These are phyloP conservation scores for Macaria liturata DNA, from an alignment of 2,888 invertebrate species.

Conservation along the genomic window DNA sequence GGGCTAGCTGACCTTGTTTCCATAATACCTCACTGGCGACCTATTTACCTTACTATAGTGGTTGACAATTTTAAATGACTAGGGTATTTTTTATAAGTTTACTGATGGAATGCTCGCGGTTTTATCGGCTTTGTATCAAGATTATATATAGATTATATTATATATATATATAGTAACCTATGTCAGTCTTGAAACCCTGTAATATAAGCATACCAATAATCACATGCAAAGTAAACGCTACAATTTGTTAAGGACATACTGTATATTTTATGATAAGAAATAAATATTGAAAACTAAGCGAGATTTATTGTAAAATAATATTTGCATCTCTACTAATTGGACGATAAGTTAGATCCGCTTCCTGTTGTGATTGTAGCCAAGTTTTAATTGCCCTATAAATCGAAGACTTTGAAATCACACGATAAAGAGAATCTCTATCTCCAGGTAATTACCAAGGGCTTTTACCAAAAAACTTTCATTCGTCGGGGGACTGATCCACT, in stretches of 20 bases:
- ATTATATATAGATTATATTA: too few species aligned
- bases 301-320: constrained; percentile 1
- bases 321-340: constrained; percentile 14
- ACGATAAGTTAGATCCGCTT: constrained; percentile 4
- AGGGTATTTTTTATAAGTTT: neutral
- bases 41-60: constrained; percentile 21
- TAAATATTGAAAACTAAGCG: neutral
- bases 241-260: too few species aligned
- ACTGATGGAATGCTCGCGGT: too few species aligned
- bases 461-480: constrained; percentile 48
- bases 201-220: too few species aligned
- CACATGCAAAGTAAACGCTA: too few species aligned
- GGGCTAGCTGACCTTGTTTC: constrained; percentile 27
- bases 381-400: constrained; percentile 32
- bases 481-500: constrained; percentile 56
- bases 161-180: too few species aligned
- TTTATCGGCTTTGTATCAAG: too few species aligned
- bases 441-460: constrained; percentile 47
- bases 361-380: constrained; percentile 25
- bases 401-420: constrained; percentile 32
- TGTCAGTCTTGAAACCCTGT: too few species aligned
- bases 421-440: constrained; percentile 41
- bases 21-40: constrained; percentile 25
- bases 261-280: too few species aligned
- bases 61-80: constrained; percentile 15